A percentile compares a stretch with the other conserved stretches of the same genome.
phyloP scores from a whole-genome alignment of 2,113 vertebrate genomes.

The Cynocephalus volans region DNA sequence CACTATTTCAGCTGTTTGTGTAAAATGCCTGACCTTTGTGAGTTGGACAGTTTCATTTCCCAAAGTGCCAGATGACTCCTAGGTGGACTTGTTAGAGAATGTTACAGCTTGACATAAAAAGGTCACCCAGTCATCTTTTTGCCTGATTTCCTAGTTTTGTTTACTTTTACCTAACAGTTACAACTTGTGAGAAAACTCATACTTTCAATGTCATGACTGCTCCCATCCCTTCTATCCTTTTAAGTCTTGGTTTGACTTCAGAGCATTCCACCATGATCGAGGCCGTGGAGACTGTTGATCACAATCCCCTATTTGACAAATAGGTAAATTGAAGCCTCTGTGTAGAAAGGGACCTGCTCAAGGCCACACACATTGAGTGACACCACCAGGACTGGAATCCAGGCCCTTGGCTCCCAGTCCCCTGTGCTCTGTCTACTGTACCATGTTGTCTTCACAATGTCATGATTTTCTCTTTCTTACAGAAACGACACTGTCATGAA shows the following conservation, averaged over 20 bases:
- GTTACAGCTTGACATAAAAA: neutral
- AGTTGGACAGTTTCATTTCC: neutral
- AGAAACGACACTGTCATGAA: neutral
- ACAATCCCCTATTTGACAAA: neutral
- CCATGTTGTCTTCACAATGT: neutral
- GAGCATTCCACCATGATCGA: neutral
- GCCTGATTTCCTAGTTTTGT: neutral
- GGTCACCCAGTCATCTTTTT: neutral
- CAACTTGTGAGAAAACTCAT: neutral
- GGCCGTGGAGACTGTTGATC: neutral
- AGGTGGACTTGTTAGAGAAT: neutral
- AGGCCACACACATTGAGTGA: neutral
- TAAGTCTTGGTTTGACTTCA: slow-evolving; percentile 11
- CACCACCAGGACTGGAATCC: neutral
- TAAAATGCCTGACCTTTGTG: neutral
- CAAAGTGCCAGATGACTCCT: neutral
- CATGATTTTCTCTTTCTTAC: neutral
- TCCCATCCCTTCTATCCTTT: neutral
- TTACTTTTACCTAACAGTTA: neutral
- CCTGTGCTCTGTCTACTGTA: neutral
- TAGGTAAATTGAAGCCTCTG: neutral
- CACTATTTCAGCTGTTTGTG: neutral
- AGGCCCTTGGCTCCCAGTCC: neutral
- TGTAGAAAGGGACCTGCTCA: neutral
- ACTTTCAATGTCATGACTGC: neutral